Evolutionary conservation across 2,113 vertebrate species (phyloP).

Genomic region (Elaphurus davidianus): DNA sequence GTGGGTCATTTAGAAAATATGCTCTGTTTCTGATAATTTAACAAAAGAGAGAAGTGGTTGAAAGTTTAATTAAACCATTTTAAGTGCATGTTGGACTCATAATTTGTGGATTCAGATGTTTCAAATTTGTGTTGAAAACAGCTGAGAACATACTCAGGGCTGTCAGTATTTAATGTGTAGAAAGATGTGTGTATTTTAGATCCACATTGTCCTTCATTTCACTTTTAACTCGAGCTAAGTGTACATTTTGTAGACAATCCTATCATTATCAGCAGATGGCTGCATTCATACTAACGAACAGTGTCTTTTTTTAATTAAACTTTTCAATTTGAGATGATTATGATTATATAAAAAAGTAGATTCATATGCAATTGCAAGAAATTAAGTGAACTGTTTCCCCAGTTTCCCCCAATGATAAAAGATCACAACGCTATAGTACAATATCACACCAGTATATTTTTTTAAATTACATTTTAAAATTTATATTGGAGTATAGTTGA

Average conservation of each 20-base stretch:
- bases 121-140: not conserved
- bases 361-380: not conserved
- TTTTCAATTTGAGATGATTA: conserved; percentile 26
- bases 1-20: conserved; percentile 21
- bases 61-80: not conserved
- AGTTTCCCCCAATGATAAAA: not conserved
- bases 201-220: not conserved
- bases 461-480: not conserved
- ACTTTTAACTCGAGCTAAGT: conserved; percentile 2
- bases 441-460: not conserved
- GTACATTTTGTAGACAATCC: not conserved
- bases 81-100: not conserved
- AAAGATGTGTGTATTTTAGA: not conserved
- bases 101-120: not conserved
- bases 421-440: not conserved
- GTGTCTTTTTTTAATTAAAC: not conserved
- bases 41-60: not conserved
- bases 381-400: not conserved
- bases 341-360: not conserved
- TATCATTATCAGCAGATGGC: not conserved
- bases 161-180: not conserved
- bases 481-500: not conserved
- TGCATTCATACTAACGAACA: not conserved
- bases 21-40: not conserved
- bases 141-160: not conserved